Base-by-base conservation (phyloP, 2,888 invertebrate species). In the Corbicula japonica region DNA sequence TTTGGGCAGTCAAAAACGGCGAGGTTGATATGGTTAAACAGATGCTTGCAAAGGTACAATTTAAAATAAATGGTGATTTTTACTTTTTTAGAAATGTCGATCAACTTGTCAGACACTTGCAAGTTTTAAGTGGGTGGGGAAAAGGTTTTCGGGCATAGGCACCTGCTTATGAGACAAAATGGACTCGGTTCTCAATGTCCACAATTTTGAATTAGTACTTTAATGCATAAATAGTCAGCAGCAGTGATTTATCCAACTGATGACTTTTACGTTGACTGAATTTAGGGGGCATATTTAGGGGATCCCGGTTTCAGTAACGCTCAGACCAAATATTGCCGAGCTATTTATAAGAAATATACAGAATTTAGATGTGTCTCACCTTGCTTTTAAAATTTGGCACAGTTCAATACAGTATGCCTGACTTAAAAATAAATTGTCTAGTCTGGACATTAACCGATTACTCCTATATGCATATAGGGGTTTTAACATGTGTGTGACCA, bases 1-100 rank as follows among this genome's bases (percentile, higher is more conserved):
- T 75, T 32, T 80, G 80, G 80, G 48, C 46, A n/a, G 72, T 80
- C 0, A 72, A 80, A 54, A 80, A 80, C 54, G 80, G 76, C 26
- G 76, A 76, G 8, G 0, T 69, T 2, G 72, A 69, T 30, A 38
- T 5, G 10, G 76, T 80, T n/a, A 50, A 68, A 52, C 26, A 69
- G 48, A 23, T 26, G 46, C 26, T 72, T 1, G 21, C 21, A 32
- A 34, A 62, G 66, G 75, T 70, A 72, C 26, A 30, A 12, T 10
- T 23, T 2, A 28, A 18, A 30, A 15, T 63, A 28, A 18, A 38
- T 28, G 28, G 8, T 18, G 18, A 18, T 41, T 23, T 8, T 23
- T 1, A 28, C 23, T 34, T 30, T 15, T 1, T 21, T 8, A 26
- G n/a, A 61, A 32, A 18, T 18, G 18, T 30, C 34, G 1, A 2